Evolutionary conservation across 2,113 vertebrate species (phyloP).

Genomic region (Chitala chitala): DNA sequence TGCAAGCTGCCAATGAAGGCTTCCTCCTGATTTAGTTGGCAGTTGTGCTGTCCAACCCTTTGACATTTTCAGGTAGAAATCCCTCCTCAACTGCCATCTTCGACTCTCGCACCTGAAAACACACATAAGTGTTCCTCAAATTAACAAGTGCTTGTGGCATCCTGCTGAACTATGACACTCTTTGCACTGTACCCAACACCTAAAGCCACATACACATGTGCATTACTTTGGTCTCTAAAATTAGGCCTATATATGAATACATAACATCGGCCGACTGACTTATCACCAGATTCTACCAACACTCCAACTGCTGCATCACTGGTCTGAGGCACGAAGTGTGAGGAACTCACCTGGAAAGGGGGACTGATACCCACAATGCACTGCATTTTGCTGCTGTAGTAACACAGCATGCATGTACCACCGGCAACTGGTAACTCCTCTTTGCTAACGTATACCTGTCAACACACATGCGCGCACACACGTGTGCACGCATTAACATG

Average conservation of each 20-base stretch:
- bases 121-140: neutral
- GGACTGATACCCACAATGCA: constrained; percentile 81
- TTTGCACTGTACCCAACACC: too few relatives aligned
- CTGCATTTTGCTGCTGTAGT: constrained; percentile 75
- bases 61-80: constrained; percentile 43
- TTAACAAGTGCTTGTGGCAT: too few relatives aligned
- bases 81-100: constrained; percentile 57
- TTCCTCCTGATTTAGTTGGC: constrained; percentile 21
- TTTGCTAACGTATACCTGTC: constrained; percentile 79
- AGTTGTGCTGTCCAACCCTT: constrained; percentile 34
- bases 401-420: constrained; percentile 82
- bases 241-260: too few relatives aligned
- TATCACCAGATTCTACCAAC: too few relatives aligned
- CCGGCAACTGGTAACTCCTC: constrained; percentile 71
- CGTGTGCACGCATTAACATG: too few relatives aligned
- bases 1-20: neutral
- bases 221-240: too few relatives aligned
- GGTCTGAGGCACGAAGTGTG: too few relatives aligned
- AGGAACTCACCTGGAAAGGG: constrained; percentile 75
- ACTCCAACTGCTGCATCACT: too few relatives aligned
- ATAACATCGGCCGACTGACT: too few relatives aligned
- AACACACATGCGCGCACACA: too few relatives aligned
- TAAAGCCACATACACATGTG: too few relatives aligned
- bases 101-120: constrained; percentile 56
- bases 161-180: too few relatives aligned